Evolutionary conservation across 2,797 vertebrate genomes (phyloP).

Genomic region (Danio albolineatus): DNA sequence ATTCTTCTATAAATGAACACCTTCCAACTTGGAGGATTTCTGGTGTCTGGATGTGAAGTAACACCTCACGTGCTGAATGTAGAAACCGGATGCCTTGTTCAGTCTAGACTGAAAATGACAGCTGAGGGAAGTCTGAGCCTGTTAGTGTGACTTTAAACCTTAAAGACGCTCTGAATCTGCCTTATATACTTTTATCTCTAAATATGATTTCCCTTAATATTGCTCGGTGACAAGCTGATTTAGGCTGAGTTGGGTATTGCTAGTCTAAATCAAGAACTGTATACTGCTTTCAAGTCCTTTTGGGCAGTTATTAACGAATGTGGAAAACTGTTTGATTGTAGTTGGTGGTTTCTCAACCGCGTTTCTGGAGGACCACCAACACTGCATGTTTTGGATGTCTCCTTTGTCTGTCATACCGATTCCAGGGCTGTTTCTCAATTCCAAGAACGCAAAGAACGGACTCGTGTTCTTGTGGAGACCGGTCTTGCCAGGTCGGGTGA

Average conservation of each 20-base stretch:
- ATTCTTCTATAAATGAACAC: conserved; percentile 3
- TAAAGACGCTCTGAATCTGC: conserved; percentile 18
- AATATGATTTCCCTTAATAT: not conserved
- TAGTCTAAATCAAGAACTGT: not conserved
- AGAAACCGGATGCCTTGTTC: not conserved
- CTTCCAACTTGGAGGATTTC: not conserved
- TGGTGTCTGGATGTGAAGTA: not conserved
- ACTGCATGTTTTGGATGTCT: no score
- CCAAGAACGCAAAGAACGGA: no score
- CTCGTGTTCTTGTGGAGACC: no score
- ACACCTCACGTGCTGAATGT: not conserved
- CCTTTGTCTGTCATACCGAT: no score
- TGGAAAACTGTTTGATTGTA: not conserved
- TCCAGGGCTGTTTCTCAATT: no score
- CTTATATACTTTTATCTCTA: not conserved
- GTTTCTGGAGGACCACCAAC: no score
- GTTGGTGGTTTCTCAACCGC: no score
- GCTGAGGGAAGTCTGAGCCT: not conserved
- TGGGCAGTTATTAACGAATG: not conserved
- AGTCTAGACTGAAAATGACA: not conserved
- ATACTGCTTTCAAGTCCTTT: not conserved
- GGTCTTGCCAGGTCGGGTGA: no score
- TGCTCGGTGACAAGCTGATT: conserved; percentile 1
- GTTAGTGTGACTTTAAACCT: not conserved
- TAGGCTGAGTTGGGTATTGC: not conserved